Evolutionary conservation across 1,140 invertebrate genomes (phyloP), one percentile per base, ranked within the genome.

Genomic region (Anagrus nilaparvatae): DNA sequence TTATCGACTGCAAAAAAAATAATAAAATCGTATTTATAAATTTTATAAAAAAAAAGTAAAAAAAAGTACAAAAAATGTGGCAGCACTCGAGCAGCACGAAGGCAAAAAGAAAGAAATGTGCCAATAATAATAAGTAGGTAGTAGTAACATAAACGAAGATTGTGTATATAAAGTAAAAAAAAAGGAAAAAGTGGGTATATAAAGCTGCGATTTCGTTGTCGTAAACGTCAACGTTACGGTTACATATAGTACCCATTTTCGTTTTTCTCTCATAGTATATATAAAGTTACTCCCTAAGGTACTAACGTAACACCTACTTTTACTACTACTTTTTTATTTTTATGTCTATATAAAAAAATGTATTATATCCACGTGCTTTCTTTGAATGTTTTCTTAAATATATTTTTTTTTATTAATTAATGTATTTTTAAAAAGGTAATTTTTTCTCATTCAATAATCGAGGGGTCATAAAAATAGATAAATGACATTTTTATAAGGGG

Each of bases 151-250:
- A 23, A 38, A 14, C 5, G 23, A 47, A 46, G 49, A 24, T 21
- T 34, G 35, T 38, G 47, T 40, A 46, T 44, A 47, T 21, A 14
- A 25, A 21, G 34, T 21, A 34, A 21, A 32, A 28, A 28, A 29
- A 19, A 17, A 17, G 30, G 14, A 5, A 17, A 17, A 17, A 32
- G 30, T 16, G 8, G n/a, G n/a, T n/a, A 67, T 60, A 60, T 10
- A 55, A 49, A 64, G 63, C 65, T 60, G 63, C 66, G 65, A 69
- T 69, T 69, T 69, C 63, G 65, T 65, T 59, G 59, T 67, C 66
- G 66, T 69, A 69, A 69, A 67, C 65, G 66, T 69, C 65, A 69
- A 60, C 61, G 63, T 67, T 69, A 67, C 65, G 65, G 63, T 69
- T 67, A 67, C 65, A n/a, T n/a, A n/a, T n/a, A 62, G 60, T 56